phyloP scores from a whole-genome alignment of 1,140 invertebrate species.

The Cyclina sinensis region DNA sequence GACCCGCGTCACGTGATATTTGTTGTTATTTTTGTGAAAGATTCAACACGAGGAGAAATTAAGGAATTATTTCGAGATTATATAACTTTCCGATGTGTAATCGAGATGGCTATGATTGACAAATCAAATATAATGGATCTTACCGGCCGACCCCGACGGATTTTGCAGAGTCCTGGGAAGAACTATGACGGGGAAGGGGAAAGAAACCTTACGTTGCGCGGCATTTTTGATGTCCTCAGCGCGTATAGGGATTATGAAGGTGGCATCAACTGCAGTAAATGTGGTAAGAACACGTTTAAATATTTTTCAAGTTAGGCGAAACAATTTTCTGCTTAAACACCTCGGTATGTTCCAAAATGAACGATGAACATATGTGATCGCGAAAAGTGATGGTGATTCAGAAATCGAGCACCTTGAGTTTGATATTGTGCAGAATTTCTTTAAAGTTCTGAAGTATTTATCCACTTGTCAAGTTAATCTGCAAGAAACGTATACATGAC shows the following conservation, averaged over 20 bases:
- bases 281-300: conserved; percentile 74
- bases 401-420: too few species aligned
- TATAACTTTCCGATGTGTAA: conserved; percentile 25
- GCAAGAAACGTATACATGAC: too few species aligned
- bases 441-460: too few species aligned
- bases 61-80: neutral
- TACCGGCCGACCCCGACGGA: conserved; percentile 71
- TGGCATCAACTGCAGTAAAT: conserved; percentile 83
- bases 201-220: conserved; percentile 77
- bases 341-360: too few species aligned
- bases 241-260: conserved; percentile 81
- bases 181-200: conserved; percentile 73
- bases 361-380: too few species aligned
- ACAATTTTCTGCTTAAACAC: too few species aligned
- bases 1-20: conserved; percentile 66
- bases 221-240: conserved; percentile 78
- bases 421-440: too few species aligned
- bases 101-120: conserved; percentile 68
- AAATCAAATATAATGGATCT: conserved; percentile 56
- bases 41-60: conserved; percentile 21
- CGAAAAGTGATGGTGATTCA: too few species aligned
- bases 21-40: conserved; percentile 69
- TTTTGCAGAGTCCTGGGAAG: conserved; percentile 64
- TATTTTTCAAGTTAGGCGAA: too few species aligned
- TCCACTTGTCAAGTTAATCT: too few species aligned